A percentile compares a stretch with the other conserved stretches of the same genome.
Conservation (phyloP, 2,888 invertebrate genomes). For the Stegophylla sp. region DNA sequence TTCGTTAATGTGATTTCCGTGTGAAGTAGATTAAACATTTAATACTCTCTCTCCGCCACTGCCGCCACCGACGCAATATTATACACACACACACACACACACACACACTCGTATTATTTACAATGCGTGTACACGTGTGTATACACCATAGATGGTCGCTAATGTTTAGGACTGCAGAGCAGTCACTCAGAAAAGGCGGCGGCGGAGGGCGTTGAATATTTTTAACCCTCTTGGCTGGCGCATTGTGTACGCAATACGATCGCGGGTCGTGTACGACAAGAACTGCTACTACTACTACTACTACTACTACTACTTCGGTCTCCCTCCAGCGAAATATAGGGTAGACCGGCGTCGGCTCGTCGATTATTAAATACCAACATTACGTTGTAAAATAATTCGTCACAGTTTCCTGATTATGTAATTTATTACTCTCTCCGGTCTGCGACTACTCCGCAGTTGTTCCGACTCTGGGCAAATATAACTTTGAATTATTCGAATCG, state of each 20-base stretch:
- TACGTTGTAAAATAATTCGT: conserved; percentile 59
- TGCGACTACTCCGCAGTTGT: background rate
- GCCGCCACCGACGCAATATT: conserved; percentile 5
- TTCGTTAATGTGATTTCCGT: conserved; percentile 59
- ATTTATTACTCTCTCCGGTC: conserved; percentile 47
- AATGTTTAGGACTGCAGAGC: conserved; percentile 38
- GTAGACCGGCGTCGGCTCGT: background rate
- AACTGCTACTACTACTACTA: background rate
- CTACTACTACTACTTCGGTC: background rate
- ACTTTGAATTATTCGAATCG: conserved; percentile 37
- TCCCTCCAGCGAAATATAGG: background rate
- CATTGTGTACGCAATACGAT: too few relatives aligned
- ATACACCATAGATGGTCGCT: conserved; percentile 35
- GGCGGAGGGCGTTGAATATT: conserved; percentile 47
- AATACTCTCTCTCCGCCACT: conserved; percentile 23
- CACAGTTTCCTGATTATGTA: conserved; percentile 58
- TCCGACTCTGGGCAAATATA: conserved; percentile 33
- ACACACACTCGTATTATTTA: background rate
- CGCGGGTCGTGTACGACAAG: conserved; percentile 17
- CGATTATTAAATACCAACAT: conserved; percentile 59
- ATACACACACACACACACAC: background rate
- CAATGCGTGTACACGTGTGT: background rate
- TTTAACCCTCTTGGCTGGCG: conserved; percentile 38
- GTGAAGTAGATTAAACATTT: conserved; percentile 59
- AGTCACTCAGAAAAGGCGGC: conserved; percentile 30